phyloP scores from a whole-genome alignment of 1,140 invertebrate genomes.

The Diplogasteroides magnus region DNA sequence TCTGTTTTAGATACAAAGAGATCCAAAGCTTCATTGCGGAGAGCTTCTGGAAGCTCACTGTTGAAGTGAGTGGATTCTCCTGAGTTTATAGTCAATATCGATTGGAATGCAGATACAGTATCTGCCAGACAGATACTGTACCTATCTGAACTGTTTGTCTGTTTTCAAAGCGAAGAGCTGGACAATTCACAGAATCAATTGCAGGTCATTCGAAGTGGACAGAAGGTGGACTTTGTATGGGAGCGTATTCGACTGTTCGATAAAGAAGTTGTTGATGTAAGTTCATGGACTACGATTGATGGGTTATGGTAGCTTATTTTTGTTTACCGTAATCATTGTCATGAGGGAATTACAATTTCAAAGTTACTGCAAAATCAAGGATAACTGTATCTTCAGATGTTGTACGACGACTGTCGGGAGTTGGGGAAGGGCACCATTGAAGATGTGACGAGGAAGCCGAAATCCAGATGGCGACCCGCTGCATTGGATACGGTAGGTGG shows the following conservation, averaged over 20 bases:
- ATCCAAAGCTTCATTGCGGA: slow-evolving; percentile 82
- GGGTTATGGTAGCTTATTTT: neutral
- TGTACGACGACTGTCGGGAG: slow-evolving; percentile 59
- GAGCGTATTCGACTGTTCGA: slow-evolving; percentile 81
- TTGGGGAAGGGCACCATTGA: slow-evolving; percentile 73
- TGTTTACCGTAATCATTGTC: neutral
- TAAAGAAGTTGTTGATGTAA: slow-evolving; percentile 71
- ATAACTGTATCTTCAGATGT: slow-evolving; percentile 50
- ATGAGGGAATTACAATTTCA: slow-evolving; percentile 68
- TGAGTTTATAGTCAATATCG: too few relatives aligned
- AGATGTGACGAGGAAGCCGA: slow-evolving; percentile 77
- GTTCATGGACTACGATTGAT: neutral
- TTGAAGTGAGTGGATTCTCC: slow-evolving; percentile 25
- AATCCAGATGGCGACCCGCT: slow-evolving; percentile 89
- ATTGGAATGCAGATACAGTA: too few relatives aligned
- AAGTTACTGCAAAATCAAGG: slow-evolving; percentile 37
- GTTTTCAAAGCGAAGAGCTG: too few relatives aligned
- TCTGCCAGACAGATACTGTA: too few relatives aligned
- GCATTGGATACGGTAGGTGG: slow-evolving; percentile 68
- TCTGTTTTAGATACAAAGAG: slow-evolving; percentile 67
- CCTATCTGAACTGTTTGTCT: too few relatives aligned
- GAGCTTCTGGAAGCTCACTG: slow-evolving; percentile 79
- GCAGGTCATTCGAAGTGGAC: too few relatives aligned
- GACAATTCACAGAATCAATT: too few relatives aligned
- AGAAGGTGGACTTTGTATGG: slow-evolving; percentile 74